phyloP scores from a whole-genome alignment of 1,140 invertebrate genomes.

The Probaryconus sp. region DNA sequence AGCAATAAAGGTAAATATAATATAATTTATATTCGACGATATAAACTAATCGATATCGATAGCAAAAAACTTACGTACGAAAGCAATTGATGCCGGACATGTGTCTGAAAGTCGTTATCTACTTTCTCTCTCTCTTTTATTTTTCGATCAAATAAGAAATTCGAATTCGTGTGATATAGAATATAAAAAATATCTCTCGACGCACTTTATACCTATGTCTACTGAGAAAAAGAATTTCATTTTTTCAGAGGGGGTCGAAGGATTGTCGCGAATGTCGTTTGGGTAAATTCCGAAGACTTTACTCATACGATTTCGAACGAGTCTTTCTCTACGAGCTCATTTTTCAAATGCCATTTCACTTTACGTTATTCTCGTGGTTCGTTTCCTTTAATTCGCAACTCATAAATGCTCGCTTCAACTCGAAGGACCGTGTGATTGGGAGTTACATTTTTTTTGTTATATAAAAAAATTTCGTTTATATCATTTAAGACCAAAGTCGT shows the following conservation, averaged over 20 bases:
- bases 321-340: no score
- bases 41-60: constrained; percentile 6
- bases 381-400: no score
- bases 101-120: no score
- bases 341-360: no score
- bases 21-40: constrained; percentile 51
- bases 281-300: not conserved
- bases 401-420: no score
- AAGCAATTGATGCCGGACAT: constrained; percentile 32
- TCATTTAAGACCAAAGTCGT: no score
- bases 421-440: no score
- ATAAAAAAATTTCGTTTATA: no score
- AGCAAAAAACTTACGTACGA: constrained; percentile 50
- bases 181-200: constrained; percentile 64
- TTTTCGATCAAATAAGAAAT: constrained; percentile 33
- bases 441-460: no score
- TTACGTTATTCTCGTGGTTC: not conserved
- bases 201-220: constrained; percentile 53
- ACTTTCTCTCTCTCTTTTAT: not conserved
- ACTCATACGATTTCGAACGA: no score
- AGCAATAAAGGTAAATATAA: constrained; percentile 41
- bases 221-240: constrained; percentile 36
- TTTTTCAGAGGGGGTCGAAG: no score
- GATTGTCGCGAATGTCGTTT: no score
- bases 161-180: constrained; percentile 54